Percentiles rank a stretch among this genome's conserved stretches.
Evolutionary conservation across 2,113 vertebrate species (phyloP).

Genomic region (Datnioides undecimradiatus): DNA sequence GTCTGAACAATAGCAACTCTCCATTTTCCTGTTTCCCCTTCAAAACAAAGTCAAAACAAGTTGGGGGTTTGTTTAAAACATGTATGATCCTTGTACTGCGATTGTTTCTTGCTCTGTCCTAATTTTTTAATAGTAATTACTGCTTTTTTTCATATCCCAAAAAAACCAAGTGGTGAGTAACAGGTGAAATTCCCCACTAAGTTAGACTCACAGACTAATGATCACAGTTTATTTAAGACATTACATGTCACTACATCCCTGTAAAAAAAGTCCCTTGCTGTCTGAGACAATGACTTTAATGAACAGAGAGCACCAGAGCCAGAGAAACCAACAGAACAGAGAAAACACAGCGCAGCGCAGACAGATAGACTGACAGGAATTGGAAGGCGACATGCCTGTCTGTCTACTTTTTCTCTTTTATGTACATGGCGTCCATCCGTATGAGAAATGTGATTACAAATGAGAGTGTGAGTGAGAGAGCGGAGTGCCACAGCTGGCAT

Average conservation of each 20-base stretch:
- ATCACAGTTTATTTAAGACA: not conserved
- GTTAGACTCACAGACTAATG: not conserved
- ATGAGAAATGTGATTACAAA: constrained; percentile 84
- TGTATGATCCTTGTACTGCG: too few relatives aligned
- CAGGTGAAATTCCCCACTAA: not conserved
- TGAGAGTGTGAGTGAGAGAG: constrained; percentile 78
- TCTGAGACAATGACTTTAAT: not conserved
- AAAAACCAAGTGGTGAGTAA: not conserved
- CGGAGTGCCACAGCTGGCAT: constrained; percentile 79
- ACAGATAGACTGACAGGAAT: constrained; percentile 27
- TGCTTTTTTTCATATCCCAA: not conserved
- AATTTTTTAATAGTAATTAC: not conserved
- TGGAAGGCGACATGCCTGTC: constrained; percentile 73
- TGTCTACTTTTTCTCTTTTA: constrained; percentile 78
- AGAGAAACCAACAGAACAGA: not conserved
- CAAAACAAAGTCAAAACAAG: too few relatives aligned
- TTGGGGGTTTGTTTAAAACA: not conserved
- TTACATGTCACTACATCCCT: not conserved
- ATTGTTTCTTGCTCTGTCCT: not conserved
- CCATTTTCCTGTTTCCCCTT: not conserved
- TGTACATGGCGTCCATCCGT: constrained; percentile 72
- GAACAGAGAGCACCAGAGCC: not conserved
- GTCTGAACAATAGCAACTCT: not conserved
- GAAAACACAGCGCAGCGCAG: too few relatives aligned
- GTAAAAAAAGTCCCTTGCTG: not conserved